Percentiles rank a stretch among this genome's conserved stretches.
Evolutionary conservation across 2,113 vertebrate genomes (phyloP).

Genomic region (Meriones unguiculatus): DNA sequence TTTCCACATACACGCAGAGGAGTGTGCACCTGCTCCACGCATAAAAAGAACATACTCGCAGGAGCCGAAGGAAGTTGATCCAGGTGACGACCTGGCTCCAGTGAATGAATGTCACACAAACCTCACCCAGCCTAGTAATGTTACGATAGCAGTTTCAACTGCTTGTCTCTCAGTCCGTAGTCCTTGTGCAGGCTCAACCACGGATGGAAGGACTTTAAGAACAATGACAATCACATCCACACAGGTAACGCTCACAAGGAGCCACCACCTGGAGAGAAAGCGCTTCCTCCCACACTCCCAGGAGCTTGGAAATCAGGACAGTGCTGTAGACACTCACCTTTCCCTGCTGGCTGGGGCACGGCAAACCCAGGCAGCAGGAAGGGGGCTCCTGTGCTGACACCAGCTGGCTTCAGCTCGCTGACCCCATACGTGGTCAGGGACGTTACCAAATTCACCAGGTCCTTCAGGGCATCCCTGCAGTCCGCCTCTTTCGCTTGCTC

Average conservation of each 20-base stretch:
- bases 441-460: conserved; percentile 97
- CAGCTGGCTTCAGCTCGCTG: conserved; percentile 95
- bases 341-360: conserved; percentile 96
- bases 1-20: neutral
- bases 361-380: conserved; percentile 97
- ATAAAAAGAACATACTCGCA: neutral
- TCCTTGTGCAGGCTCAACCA: neutral
- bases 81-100: neutral
- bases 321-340: conserved; percentile 88
- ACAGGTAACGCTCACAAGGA: neutral
- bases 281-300: neutral
- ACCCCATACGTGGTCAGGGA: conserved; percentile 96
- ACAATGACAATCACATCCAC: neutral
- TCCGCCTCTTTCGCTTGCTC: conserved; percentile 98
- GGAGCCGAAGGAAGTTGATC: neutral
- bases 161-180: neutral
- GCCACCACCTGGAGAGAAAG: neutral
- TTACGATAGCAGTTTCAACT: neutral
- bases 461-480: conserved; percentile 97
- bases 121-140: conserved; percentile 3
- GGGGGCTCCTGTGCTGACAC: conserved; percentile 96
- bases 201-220: neutral
- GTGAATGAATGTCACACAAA: neutral
- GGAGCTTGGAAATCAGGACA: neutral
- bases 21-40: neutral